Base-by-base conservation (phyloP, 2,797 vertebrate species). In the Sorex maritimensis region DNA sequence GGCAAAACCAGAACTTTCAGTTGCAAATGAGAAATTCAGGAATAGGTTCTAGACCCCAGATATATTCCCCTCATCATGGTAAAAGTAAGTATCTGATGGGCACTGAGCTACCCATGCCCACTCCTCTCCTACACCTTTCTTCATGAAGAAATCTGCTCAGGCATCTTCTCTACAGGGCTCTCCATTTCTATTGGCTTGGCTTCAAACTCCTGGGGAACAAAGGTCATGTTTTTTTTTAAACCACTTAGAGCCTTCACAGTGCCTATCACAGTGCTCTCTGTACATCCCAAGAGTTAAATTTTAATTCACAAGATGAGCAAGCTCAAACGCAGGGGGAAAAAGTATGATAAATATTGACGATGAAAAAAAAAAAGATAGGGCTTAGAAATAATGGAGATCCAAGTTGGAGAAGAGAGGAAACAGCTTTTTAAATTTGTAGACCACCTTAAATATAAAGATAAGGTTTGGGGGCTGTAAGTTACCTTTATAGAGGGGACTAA, bases 401-500 rank as follows among this genome's bases (percentile, higher is more conserved):
- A 0, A 4, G 21, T n/a, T 12, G 13, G 26, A 74, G 41, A 41
- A 9, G 1, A 68, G 28, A 85, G 24, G 30, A 81, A 78, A 46
- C 3, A 6, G 58, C 8, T 13, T 5, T 55, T 65, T 87, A 17
- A 1, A 10, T 58, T 34, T 79, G n/a, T 61, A 84, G 49, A 81
- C 34, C 58, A 12, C 4, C 52, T 86, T 58, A 73, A 63, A 78
- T 63, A 81, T 73, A 26, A 41, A 83, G 46, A 26, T 26, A 41
- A 79, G 63, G 21, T 41, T 6, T 13, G 26, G 23, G 63, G 30
- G 34, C 41, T 15, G 14, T 38, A 28, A 19, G 6, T 61, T 21
- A 63, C n/a, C 12, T 88, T 81, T 73, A 30, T 9, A 73, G 90
- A 86, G 17, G 63, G 34, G 10, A 49, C 65, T 88, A 61, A 83